Percentiles rank a stretch among this genome's conserved stretches.
Evolutionary conservation across 1,140 invertebrate genomes (phyloP).

Genomic region (Drosophila persimilis): DNA sequence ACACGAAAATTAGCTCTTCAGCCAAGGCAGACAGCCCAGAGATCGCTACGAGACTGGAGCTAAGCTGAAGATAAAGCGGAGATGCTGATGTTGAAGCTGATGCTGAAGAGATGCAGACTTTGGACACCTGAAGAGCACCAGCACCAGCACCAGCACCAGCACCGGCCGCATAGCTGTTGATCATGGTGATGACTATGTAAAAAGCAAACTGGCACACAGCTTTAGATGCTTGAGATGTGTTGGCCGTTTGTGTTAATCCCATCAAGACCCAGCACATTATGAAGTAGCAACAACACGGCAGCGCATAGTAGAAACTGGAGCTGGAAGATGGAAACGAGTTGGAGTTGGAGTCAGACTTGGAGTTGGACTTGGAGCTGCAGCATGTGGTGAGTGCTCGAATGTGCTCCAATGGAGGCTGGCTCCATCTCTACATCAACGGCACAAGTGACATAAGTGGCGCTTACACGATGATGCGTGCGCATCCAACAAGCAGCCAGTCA

Average conservation of each 20-base stretch:
- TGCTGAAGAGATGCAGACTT: constrained; percentile 52
- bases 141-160: constrained; percentile 4
- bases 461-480: constrained; percentile 81
- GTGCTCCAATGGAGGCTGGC: constrained; percentile 53
- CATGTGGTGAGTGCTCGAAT: constrained; percentile 50
- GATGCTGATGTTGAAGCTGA: not conserved
- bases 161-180: constrained; percentile 51
- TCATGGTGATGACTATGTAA: constrained; percentile 75
- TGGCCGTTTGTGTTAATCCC: constrained; percentile 80
- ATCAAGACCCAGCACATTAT: constrained; percentile 73
- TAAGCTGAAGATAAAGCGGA: constrained; percentile 29
- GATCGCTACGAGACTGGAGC: constrained; percentile 30
- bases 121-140: constrained; percentile 47
- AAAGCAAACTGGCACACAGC: constrained; percentile 77
- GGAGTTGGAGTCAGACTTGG: constrained; percentile 39
- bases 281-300: constrained; percentile 69
- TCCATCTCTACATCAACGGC: constrained; percentile 79
- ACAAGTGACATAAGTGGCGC: constrained; percentile 83
- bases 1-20: constrained; percentile 79
- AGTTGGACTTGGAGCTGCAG: constrained; percentile 46
- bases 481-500: constrained; percentile 67
- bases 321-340: constrained; percentile 31
- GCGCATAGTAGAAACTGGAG: constrained; percentile 64
- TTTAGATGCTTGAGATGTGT: constrained; percentile 78
- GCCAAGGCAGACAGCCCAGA: constrained; percentile 70